Evolutionary conservation across 1,140 invertebrate genomes (phyloP), one percentile per base, ranked within the genome.

Genomic region (Drosophila arizonae): DNA sequence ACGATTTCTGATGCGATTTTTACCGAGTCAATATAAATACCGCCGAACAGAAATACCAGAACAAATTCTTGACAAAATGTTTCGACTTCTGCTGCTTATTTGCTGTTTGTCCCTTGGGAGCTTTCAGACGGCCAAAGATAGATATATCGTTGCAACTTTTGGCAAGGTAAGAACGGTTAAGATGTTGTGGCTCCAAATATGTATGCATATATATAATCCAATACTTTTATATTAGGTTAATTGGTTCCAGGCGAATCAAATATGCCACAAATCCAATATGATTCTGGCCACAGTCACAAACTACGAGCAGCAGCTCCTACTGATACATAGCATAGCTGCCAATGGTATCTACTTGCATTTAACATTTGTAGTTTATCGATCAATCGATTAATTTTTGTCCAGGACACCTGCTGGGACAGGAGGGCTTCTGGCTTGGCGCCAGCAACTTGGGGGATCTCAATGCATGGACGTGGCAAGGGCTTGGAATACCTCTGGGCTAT

Each of bases 361-460:
- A 8, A 9, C 0, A 33, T 9, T 9, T 33, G 4, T 8, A 33
- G 1, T 33, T 5, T 9, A 33, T 45, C 43, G 15, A 6, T 45
- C 43, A 45, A 45, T 17, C 10, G 11, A 28, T 17, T 2, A 15
- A 4, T 52, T 0, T 11, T 15, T n/a, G 45, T n/a, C 0, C 41
- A 81, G 81, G 62, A 43, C 6, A 33, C 10, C 26, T 52, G 9
- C n/a, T 76, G 15, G 75, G 65, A 0, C 45, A 51, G 11, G 52
- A 51, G 17, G 48, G 52, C 1, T 89, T 89, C 24, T 88, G 85
- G 85, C 15, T 89, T 21, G 79, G 71, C 0, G 85, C 70, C 46
- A 89, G 77, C 5, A 81, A 89, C 28, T 28, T 68, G 11, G 67
- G 28, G 2, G 9, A 71, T 15, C 3, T 41, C 0, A 50, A 10